phyloP scores from a whole-genome alignment of 1,140 invertebrate genomes.

The Stegodyphus mimosarum region DNA sequence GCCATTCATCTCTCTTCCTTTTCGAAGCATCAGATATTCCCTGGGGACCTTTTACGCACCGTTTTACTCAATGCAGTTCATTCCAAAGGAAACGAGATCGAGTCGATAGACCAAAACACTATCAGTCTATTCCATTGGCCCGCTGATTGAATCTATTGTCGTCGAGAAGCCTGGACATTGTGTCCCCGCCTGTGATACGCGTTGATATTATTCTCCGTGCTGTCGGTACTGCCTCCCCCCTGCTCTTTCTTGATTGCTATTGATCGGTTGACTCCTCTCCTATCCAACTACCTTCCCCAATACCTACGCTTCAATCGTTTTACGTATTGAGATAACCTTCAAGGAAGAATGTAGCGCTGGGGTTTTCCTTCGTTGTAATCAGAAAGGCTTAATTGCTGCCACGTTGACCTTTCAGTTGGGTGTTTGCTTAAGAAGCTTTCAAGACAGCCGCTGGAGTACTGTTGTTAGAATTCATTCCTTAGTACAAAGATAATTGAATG shows the following conservation, averaged over 20 bases:
- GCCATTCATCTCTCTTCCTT: slow-evolving; percentile 15
- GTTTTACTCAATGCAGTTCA: slow-evolving; percentile 18
- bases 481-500: too few relatives aligned
- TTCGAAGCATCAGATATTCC: not conserved
- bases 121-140: slow-evolving; percentile 46
- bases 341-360: not conserved
- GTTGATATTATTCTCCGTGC: slow-evolving; percentile 39
- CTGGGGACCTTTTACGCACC: slow-evolving; percentile 24
- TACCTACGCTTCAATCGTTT: slow-evolving; percentile 19
- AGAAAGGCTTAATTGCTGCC: slow-evolving; percentile 36
- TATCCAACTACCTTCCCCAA: not conserved
- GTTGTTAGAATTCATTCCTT: too few relatives aligned
- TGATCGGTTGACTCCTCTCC: slow-evolving; percentile 11
- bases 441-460: too few relatives aligned
- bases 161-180: slow-evolving; percentile 41
- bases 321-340: slow-evolving; percentile 24
- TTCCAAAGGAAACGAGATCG: slow-evolving; percentile 32
- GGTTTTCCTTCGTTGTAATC: slow-evolving; percentile 19
- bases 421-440: slow-evolving; percentile 20
- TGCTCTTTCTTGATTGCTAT: slow-evolving; percentile 52
- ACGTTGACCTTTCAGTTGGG: slow-evolving; percentile 28
- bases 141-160: slow-evolving; percentile 61
- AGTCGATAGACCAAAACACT: slow-evolving; percentile 57
- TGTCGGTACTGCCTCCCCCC: not conserved
- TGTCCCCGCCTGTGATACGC: slow-evolving; percentile 28